Conservation (phyloP, 2,113 vertebrate genomes). For the Chloropsis cyanopogon region DNA sequence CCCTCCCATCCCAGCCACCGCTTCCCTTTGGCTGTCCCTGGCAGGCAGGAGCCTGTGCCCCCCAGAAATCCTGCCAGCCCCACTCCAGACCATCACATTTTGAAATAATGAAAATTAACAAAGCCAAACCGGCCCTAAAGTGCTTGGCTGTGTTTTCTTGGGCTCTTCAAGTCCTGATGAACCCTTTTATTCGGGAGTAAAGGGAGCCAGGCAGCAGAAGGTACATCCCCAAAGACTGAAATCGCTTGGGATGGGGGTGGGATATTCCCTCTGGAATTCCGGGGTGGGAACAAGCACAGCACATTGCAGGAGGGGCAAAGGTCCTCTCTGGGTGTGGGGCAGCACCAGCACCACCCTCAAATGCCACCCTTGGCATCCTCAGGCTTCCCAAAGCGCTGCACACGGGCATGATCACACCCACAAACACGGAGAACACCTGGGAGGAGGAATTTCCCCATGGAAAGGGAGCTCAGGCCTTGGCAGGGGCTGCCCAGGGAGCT, state of each 20-base stretch:
- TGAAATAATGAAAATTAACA: neutral
- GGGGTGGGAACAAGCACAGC: neutral
- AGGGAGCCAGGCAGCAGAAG: neutral
- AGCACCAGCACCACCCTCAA: neutral
- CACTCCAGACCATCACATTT: fast-evolving
- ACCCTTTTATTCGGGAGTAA: neutral
- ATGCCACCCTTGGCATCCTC: fast-evolving
- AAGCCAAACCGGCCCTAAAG: neutral
- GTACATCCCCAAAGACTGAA: neutral
- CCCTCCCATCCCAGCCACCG: neutral
- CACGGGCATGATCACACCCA: fast-evolving
- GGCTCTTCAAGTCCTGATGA: neutral
- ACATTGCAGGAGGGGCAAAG: neutral
- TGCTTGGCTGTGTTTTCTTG: neutral
- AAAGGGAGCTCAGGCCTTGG: too few species aligned
- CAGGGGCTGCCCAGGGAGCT: too few species aligned
- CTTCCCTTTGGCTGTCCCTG: neutral
- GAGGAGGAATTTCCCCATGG: neutral
- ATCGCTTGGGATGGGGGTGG: neutral
- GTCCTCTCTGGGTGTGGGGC: neutral
- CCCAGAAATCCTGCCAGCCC: neutral
- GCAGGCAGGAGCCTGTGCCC: too few species aligned
- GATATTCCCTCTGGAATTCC: neutral
- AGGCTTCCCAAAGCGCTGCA: neutral
- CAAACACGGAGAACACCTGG: fast-evolving